Percentiles rank a stretch among this genome's conserved stretches.
phyloP scores from a whole-genome alignment of 2,797 vertebrate genomes.

The Phalanger gymnotis region DNA sequence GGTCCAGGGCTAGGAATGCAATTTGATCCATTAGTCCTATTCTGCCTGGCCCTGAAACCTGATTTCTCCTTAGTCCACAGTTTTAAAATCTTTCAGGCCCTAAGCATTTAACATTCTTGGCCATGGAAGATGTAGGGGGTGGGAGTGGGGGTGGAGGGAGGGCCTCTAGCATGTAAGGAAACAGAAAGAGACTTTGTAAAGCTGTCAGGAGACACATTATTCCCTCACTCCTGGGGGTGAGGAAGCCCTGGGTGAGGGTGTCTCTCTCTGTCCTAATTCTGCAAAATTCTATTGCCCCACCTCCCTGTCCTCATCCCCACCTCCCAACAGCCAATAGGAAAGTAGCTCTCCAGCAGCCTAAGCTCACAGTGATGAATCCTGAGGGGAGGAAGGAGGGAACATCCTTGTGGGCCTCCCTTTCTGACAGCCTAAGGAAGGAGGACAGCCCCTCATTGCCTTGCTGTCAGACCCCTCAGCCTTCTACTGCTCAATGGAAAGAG shows the following conservation, averaged over 20 bases:
- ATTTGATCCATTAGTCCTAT: background rate
- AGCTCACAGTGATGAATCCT: background rate
- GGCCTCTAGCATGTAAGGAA: background rate
- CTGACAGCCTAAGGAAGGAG: background rate
- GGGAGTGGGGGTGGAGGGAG: background rate
- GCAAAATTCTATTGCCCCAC: background rate
- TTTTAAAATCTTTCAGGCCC: background rate
- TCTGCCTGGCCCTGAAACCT: background rate
- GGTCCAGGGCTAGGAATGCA: background rate
- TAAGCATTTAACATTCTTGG: slow-evolving; percentile 2
- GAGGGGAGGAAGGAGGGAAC: background rate
- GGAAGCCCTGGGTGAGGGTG: background rate
- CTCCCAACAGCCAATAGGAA: background rate
- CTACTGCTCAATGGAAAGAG: background rate
- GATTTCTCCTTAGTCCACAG: background rate
- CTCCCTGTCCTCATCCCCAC: background rate
- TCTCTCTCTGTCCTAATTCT: background rate
- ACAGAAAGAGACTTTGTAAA: background rate
- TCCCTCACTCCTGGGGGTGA: background rate
- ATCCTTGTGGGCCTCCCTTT: background rate
- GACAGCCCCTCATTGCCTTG: background rate
- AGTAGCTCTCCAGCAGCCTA: background rate
- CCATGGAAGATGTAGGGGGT: background rate
- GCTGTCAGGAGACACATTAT: slow-evolving; percentile 1
- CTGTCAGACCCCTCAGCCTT: background rate